Conservation (phyloP, 2,113 vertebrate genomes). For the Paraplagusia blochii region DNA sequence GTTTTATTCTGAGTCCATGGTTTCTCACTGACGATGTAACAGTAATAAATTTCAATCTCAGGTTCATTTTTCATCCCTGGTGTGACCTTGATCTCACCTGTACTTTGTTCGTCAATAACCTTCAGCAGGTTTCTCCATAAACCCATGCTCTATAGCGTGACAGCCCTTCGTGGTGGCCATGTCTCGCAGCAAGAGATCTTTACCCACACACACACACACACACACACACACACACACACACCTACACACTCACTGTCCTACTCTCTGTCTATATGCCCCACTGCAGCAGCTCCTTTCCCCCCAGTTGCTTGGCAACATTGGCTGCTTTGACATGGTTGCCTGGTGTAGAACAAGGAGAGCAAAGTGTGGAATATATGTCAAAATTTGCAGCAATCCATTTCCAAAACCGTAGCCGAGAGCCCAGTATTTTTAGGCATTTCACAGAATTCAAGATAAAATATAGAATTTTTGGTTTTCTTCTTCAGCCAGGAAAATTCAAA, state of each 20-base stretch:
- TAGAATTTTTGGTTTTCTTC: no score
- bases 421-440: not conserved
- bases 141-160: no score
- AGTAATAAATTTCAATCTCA: no score
- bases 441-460: no score
- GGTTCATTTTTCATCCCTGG: not conserved
- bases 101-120: no score
- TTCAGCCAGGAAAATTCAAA: no score
- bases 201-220: not conserved
- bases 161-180: no score
- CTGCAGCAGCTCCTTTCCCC: slow-evolving; percentile 3
- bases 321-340: slow-evolving; percentile 28
- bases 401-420: not conserved
- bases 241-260: not conserved
- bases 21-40: no score
- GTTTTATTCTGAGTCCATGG: no score
- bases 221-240: slow-evolving; percentile 4
- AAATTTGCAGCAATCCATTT: slow-evolving; percentile 22
- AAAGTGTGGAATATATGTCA: slow-evolving; percentile 20
- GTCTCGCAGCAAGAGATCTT: no score
- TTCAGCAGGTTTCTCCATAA: no score
- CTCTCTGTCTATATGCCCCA: not conserved
- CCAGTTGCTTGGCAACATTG: slow-evolving; percentile 69
- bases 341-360: slow-evolving; percentile 29
- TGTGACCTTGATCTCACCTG: not conserved